A percentile compares a stretch with the other conserved stretches of the same genome.
phyloP scores from a whole-genome alignment of 2,797 vertebrate genomes.

The Myotis myotis region DNA sequence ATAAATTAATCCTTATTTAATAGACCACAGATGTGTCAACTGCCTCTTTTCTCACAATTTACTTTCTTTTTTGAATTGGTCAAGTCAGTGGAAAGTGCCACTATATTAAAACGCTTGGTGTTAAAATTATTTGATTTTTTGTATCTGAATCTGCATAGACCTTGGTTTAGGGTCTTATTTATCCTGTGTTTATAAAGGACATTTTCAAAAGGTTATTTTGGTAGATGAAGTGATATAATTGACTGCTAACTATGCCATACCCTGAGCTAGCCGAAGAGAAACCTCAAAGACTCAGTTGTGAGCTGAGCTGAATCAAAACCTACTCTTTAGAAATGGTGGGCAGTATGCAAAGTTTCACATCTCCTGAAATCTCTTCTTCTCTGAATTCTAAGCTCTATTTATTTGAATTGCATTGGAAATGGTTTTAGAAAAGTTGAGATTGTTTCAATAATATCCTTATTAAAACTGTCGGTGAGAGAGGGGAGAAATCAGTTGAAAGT shows the following conservation, averaged over 20 bases:
- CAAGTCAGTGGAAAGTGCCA: not conserved
- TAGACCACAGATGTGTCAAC: conserved; percentile 51
- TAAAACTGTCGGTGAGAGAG: not conserved
- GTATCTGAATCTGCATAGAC: not conserved
- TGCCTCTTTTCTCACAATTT: conserved; percentile 13
- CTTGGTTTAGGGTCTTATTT: not conserved
- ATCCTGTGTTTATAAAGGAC: not conserved
- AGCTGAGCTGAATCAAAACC: not conserved
- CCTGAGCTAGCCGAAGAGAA: not conserved
- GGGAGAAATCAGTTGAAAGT: not conserved
- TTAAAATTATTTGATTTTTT: not conserved
- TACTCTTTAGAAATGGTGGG: not conserved
- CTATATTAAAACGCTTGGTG: not conserved
- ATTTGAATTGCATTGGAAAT: not conserved
- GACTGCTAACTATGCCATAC: not conserved
- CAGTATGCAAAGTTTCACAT: not conserved
- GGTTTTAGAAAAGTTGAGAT: not conserved
- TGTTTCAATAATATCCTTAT: not conserved
- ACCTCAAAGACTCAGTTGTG: not conserved
- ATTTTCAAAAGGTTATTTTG: conserved; percentile 6
- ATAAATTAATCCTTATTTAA: conserved; percentile 60
- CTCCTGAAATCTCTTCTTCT: not conserved
- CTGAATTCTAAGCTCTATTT: not conserved
- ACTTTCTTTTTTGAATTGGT: not conserved
- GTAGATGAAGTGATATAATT: not conserved